Evolutionary conservation across 2,113 vertebrate species (phyloP).

Genomic region (Hemiscyllium ocellatum): DNA sequence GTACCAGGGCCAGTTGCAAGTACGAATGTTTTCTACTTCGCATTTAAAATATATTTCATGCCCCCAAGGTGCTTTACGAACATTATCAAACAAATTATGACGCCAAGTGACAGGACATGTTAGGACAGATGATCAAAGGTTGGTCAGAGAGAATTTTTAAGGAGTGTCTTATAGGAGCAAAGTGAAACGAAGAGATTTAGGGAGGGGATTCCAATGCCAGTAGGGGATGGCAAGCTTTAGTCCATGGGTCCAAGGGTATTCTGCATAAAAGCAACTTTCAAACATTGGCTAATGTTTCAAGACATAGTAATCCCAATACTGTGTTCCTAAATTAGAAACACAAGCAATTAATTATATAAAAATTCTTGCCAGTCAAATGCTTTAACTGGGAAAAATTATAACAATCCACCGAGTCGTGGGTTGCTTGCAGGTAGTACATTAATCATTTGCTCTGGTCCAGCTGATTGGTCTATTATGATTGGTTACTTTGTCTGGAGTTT

Average conservation of each 20-base stretch:
- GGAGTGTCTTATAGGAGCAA: not conserved
- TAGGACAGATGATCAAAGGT: not conserved
- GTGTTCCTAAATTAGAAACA: not conserved
- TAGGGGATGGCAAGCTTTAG: not conserved
- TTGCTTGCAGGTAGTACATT: not conserved
- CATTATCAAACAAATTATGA: not conserved
- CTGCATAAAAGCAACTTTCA: not conserved
- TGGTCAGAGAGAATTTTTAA: not conserved
- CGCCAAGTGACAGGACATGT: not conserved
- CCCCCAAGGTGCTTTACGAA: not conserved
- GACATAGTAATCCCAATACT: not conserved
- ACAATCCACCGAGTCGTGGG: not conserved
- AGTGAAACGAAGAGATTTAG: not conserved
- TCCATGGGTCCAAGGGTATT: not conserved
- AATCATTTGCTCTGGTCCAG: not conserved
- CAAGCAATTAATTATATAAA: not conserved
- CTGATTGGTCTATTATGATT: not conserved
- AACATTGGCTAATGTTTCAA: not conserved
- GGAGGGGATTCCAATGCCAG: not conserved
- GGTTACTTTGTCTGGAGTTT: not conserved
- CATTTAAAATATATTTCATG: not conserved
- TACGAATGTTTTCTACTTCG: not conserved
- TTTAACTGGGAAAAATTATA: not conserved
- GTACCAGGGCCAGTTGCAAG: not conserved
- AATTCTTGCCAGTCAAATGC: not conserved